Percentiles rank a stretch among this genome's conserved stretches.
These are phyloP conservation scores for Mormyrus iriodes DNA, from an alignment of 2,113 vertebrate genomes.

Conservation along the genomic window DNA sequence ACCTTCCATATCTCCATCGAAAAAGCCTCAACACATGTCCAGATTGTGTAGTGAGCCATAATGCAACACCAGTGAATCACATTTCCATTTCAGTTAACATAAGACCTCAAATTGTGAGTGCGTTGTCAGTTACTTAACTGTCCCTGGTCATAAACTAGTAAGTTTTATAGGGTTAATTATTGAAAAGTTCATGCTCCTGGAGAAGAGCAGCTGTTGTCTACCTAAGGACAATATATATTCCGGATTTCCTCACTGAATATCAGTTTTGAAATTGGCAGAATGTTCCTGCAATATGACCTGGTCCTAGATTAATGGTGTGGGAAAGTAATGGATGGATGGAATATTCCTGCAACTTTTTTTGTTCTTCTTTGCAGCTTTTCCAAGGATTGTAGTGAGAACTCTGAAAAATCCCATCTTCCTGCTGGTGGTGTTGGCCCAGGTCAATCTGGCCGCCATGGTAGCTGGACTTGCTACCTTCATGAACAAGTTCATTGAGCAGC, in stretches of 20 bases:
- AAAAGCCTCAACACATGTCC: neutral
- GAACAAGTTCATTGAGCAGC: conserved; percentile 84
- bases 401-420: conserved; percentile 75
- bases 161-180: neutral
- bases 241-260: neutral
- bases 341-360: neutral
- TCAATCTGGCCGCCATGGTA: conserved; percentile 72
- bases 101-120: neutral
- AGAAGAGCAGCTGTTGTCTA: neutral
- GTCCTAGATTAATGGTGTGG: neutral
- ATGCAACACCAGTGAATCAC: neutral
- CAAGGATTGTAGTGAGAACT: conserved; percentile 68
- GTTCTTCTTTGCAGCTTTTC: conserved; percentile 67
- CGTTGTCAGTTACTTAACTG: neutral
- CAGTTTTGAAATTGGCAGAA: neutral
- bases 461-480: conserved; percentile 83
- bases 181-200: neutral
- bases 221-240: neutral
- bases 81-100: neutral
- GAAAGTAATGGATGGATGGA: neutral
- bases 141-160: neutral
- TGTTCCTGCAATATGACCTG: neutral
- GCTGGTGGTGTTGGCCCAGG: conserved; percentile 80
- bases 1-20: neutral
- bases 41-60: neutral